A percentile compares a stretch with the other conserved stretches of the same genome.
Conservation (phyloP, 2,888 invertebrate species). For the Rhogogaster chlorosoma region DNA sequence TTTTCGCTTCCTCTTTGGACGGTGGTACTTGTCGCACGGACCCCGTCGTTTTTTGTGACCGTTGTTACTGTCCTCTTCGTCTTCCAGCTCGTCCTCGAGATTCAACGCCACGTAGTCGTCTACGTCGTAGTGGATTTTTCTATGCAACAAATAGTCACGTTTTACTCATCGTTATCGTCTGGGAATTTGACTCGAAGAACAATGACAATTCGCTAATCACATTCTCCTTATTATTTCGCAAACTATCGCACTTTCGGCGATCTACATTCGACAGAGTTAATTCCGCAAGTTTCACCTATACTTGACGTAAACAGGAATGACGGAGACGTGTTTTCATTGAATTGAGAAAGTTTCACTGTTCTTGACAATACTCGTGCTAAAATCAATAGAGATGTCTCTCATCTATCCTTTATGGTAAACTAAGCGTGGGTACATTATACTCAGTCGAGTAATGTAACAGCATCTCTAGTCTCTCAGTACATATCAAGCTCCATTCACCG, state of each 20-base stretch:
- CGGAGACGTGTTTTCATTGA: constrained; percentile 24
- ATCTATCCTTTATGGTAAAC: constrained; percentile 35
- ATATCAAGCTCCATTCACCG: neutral
- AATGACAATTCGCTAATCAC: neutral
- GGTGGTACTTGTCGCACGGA: constrained; percentile 68
- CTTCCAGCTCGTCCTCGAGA: constrained; percentile 78
- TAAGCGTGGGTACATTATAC: neutral
- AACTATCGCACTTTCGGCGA: neutral
- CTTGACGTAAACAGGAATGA: neutral
- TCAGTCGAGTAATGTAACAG: neutral
- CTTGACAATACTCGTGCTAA: constrained; percentile 25
- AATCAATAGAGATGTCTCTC: constrained; percentile 37
- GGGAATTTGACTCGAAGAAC: neutral
- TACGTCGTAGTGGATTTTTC: constrained; percentile 78
- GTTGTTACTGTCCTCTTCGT: constrained; percentile 68
- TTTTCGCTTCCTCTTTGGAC: constrained; percentile 75
- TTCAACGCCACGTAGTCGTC: constrained; percentile 80
- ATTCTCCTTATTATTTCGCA: neutral
- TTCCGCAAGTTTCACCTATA: neutral
- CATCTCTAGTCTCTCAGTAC: neutral
- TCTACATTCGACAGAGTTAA: neutral
- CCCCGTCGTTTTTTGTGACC: constrained; percentile 55
- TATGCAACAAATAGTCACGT: constrained; percentile 60
- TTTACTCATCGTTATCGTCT: neutral
- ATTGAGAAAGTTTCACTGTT: constrained; percentile 36